These are phyloP conservation scores for Setophaga petechia DNA, from an alignment of 2,113 vertebrate genomes.

Conservation along the genomic window DNA sequence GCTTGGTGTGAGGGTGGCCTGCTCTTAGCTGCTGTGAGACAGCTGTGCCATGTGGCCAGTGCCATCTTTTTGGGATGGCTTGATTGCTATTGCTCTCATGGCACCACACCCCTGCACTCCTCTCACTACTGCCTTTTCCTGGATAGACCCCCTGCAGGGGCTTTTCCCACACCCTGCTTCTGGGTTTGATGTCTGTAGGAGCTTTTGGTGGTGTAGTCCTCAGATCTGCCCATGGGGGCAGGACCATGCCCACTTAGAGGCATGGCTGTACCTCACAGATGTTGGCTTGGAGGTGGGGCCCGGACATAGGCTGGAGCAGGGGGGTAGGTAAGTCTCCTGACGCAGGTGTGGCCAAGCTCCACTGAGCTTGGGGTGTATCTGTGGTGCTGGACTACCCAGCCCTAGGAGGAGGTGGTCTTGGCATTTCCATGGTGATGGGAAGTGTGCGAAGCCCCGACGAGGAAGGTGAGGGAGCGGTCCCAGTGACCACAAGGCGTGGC, in stretches of 20 bases:
- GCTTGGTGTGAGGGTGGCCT: neutral
- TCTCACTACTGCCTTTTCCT: neutral
- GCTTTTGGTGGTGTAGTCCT: neutral
- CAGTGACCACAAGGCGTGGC: neutral
- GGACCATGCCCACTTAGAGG: neutral
- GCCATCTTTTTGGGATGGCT: neutral
- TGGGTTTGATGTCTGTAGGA: neutral
- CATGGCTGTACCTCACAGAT: neutral
- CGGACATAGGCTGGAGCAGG: accelerated
- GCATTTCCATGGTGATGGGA: neutral
- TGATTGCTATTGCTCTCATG: neutral
- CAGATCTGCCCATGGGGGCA: neutral
- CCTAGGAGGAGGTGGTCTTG: neutral
- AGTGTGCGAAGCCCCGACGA: neutral
- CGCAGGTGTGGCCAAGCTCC: neutral
- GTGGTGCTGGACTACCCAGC: neutral
- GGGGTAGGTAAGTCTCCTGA: neutral
- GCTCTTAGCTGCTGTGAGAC: neutral
- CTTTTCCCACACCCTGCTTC: neutral
- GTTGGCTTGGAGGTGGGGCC: neutral
- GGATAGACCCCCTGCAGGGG: neutral
- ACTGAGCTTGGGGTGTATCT: neutral
- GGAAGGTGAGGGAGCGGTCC: neutral
- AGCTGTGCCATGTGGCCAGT: neutral
- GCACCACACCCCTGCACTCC: neutral